Evolutionary conservation across 2,113 vertebrate species (phyloP).

Genomic region (Clarias macrocephalus): DNA sequence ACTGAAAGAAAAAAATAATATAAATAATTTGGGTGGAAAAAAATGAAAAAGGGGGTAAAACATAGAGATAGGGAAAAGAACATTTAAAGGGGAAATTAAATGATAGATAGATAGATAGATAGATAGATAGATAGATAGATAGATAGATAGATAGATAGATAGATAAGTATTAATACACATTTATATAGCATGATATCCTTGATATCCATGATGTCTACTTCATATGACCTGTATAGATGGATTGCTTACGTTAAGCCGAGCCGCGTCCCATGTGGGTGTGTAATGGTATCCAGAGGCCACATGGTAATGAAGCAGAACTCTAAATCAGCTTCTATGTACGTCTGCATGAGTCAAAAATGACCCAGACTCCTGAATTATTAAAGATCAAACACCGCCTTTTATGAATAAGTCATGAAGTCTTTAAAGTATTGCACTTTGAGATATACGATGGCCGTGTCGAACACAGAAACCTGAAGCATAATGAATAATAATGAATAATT

Average conservation of each 20-base stretch:
- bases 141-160: background rate
- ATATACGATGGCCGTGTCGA: background rate
- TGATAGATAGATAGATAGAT: background rate
- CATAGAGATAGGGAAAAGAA: background rate
- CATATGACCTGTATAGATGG: background rate
- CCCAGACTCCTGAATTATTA: conserved; percentile 39
- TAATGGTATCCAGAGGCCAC: background rate
- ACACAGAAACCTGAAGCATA: background rate
- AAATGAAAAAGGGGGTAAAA: too few species aligned
- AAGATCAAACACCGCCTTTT: conserved; percentile 37
- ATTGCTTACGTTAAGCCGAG: background rate
- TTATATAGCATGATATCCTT: background rate
- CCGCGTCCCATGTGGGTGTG: background rate
- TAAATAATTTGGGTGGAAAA: too few species aligned
- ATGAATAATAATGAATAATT: conserved; percentile 20
- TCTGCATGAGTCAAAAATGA: conserved; percentile 19
- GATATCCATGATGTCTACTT: background rate
- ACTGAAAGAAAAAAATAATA: background rate
- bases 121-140: background rate
- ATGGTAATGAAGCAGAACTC: conserved; percentile 6
- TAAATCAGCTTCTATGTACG: conserved; percentile 17
- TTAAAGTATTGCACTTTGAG: conserved; percentile 27
- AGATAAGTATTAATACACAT: background rate
- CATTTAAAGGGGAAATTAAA: background rate
- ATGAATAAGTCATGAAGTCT: conserved; percentile 47